phyloP scores from a whole-genome alignment of 2,888 invertebrate genomes.

The Brachypalpus laphriformis region DNA sequence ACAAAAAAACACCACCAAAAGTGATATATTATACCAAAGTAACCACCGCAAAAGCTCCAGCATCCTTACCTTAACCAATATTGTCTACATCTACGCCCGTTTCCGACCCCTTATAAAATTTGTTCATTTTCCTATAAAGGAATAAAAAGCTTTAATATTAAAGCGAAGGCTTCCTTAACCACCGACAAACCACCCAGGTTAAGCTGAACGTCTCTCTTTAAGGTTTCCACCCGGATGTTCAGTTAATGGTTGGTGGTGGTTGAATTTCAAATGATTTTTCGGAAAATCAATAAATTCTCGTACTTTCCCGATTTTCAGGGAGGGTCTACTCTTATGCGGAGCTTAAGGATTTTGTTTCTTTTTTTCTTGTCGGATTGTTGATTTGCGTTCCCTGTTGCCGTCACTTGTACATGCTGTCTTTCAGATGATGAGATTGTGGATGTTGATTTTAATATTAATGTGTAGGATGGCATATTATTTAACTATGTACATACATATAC shows the following conservation, averaged over 20 bases:
- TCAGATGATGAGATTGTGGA: conserved; percentile 36
- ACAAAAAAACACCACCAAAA: too few relatives aligned
- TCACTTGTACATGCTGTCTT: neutral
- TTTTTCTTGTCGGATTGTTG: conserved; percentile 22
- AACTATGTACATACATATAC: conserved; percentile 17
- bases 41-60: neutral
- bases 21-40: too few relatives aligned
- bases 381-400: conserved; percentile 3
- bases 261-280: conserved; percentile 43
- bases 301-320: conserved; percentile 30
- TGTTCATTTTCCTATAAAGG: conserved; percentile 18
- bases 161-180: conserved; percentile 20
- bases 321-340: conserved; percentile 20
- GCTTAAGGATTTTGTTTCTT: conserved; percentile 58
- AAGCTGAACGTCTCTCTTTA: conserved; percentile 44
- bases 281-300: conserved; percentile 64
- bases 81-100: neutral
- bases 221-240: conserved; percentile 49
- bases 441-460: conserved; percentile 28
- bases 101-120: neutral
- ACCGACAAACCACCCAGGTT: neutral
- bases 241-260: conserved; percentile 21
- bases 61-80: neutral
- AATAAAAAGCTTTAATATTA: conserved; percentile 61
- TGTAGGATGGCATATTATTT: conserved; percentile 40